Base-by-base conservation (phyloP, 2,888 invertebrate genomes). In the Epicampocera succincta region DNA sequence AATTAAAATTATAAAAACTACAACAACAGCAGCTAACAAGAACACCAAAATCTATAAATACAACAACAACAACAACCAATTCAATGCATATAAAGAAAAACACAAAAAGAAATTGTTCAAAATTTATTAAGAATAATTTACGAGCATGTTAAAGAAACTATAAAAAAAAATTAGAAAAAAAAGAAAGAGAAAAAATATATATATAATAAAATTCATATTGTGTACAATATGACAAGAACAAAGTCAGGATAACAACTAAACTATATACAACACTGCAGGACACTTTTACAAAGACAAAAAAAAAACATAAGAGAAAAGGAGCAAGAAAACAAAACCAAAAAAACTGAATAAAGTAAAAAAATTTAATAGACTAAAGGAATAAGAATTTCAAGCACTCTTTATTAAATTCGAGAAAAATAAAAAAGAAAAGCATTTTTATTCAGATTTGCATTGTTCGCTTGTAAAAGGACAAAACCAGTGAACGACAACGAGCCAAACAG, bases 1-100 rank as follows among this genome's bases (percentile, higher is more conserved):
- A 78, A 78, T 78, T 78, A 66, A 82, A 78, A 78, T 71, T 66
- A 65, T 65, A 74, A 66, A 63, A 65, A 52, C 50, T 17, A 66
- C 63, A 71, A 71, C 38, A 71, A 54, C 25, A 63, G 69, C 38
- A 9, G 17, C 13, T 25, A 56, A 46, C 63, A 54, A 46, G 46
- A n/a, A 74, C 21, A 38, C 21, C 33, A 65, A 44, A 65, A 52
- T 52, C 50, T 38, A 52, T 60, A 66, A 60, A 78, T 33, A 33
- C 19, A 33, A 29, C 11, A 54, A 29, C 29, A 42, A 29, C 11
- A 63, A 56, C 56, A 19, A 17, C n/a, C 48, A 69, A 48, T 52
- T 29, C 3, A 71, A 42, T n/a, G n/a, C n/a, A n/a, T 25, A 54
- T 33, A 69, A 71, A 40, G 11, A 33, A 71, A 48, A 38, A 52